Conservation (phyloP, 2,113 vertebrate species). For the Neolamprologus modestus region DNA sequence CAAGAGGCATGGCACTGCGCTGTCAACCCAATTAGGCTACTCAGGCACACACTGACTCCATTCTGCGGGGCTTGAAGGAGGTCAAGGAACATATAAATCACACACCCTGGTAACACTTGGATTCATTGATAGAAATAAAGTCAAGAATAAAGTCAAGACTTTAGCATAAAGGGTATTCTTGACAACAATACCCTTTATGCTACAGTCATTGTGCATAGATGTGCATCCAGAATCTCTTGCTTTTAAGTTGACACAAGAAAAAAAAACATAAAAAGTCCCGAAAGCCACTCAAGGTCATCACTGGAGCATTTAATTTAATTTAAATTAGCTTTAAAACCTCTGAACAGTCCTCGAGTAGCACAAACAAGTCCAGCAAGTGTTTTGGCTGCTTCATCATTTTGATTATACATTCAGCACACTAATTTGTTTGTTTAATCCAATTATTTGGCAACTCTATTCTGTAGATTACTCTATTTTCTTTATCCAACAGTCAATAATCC, state of each 20-base stretch:
- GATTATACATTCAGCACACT: background rate
- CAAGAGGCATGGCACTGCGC: constrained; percentile 25
- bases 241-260: background rate
- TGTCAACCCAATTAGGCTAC: constrained; percentile 55
- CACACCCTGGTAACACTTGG: background rate
- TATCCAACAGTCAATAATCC: constrained; percentile 40
- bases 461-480: constrained; percentile 31
- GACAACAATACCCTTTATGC: background rate
- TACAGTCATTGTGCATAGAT: background rate
- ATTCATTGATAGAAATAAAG: background rate
- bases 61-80: constrained; percentile 52
- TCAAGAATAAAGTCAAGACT: background rate
- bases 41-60: constrained; percentile 42
- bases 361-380: background rate
- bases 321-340: background rate
- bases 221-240: background rate
- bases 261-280: accelerated
- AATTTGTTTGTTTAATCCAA: constrained; percentile 45
- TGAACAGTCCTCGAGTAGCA: background rate
- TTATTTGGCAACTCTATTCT: constrained; percentile 24
- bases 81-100: constrained; percentile 38
- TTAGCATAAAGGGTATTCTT: background rate
- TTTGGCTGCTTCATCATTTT: background rate
- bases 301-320: background rate
- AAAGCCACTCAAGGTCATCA: background rate